Base-by-base conservation (phyloP, 2,888 invertebrate genomes). In the Unio pictorum region DNA sequence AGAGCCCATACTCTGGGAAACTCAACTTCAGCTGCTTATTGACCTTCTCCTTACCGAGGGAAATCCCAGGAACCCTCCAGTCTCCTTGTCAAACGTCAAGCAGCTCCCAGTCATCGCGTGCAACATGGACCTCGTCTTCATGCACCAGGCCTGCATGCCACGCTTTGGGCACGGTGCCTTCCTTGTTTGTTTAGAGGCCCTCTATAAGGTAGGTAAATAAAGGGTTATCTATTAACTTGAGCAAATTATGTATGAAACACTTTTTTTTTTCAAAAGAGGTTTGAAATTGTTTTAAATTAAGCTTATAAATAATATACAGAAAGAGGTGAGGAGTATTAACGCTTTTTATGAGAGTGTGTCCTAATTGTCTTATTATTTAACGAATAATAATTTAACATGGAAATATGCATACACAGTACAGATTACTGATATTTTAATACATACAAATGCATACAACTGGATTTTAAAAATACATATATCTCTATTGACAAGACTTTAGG, bases 41-140 rank as follows among this genome's bases (percentile, higher is more conserved):
- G 90, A 90, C 73, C 77, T 90, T 17, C 76, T 90, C 34, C 75
- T 88, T 68, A 89, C 90, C 0, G 85, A 89, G 66, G 90, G 90
- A 17, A 83, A 86, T 67, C 90, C 90, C n/a, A 72, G 68, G 15
- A 68, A 79, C 34, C 80, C 84, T 56, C 81, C 83, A 8, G 74
- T 76, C 18, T 85, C 84, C 17, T 78, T 80, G 6, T 67, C 74
- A 58, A 61, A 68, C 23, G 72, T 84, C 69, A 74, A 76, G 18
- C 89, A 89, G 71, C 75, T 90, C 18, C 90, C 90, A 23, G 79
- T 90, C 59, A 86, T 90, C 55, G 90, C 89, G 54, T 90, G 90
- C 79, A 90, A 90, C 76, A 89, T 89, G 87, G 90, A 90, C 74
- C 84, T 90, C 5, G 88, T 88, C 64, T 90, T 90, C 78, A 90